Evolutionary conservation across 2,888 invertebrate genomes (phyloP), one percentile per base, ranked within the genome.

Genomic region (Chrysopilus asiliformis): DNA sequence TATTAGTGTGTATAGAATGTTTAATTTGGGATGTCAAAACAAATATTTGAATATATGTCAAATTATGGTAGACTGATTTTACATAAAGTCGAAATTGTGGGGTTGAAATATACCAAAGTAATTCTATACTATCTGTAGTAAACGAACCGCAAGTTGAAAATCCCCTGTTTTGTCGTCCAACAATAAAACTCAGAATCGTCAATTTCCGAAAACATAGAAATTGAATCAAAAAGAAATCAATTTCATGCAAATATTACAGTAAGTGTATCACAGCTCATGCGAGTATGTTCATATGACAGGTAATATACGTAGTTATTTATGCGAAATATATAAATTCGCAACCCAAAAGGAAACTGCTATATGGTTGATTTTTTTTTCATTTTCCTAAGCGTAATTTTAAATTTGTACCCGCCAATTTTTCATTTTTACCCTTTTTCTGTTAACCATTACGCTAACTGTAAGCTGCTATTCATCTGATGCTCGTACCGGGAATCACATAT

Each of bases 241-340:
- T 51, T 49, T 49, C 44, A 50, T 51, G 50, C 47, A 50, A 51
- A 50, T 51, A 44, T 37, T 41, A 42, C 41, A 42, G 43, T 39
- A 40, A 31, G 35, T 30, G 32, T 32, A 28, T 28, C 31, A 32
- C 29, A 30, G 32, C 22, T 17, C 33, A 29, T 20, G 3, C n/a
- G n/a, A 29, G 5, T 19, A 15, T 13, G 14, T 30, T 10, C 17
- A 19, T 28, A 15, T 13, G 14, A 7, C 17, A 36, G 22, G 16
- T 12, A 19, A n/a, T n/a, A n/a, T n/a, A n/a, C n/a, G n/a, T n/a
- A n/a, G n/a, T n/a, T n/a, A n/a, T n/a, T n/a, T n/a, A n/a, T n/a
- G n/a, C n/a, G n/a, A n/a, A n/a, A n/a, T n/a, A n/a, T n/a, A n/a
- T n/a, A n/a, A n/a, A n/a, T n/a, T n/a, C n/a, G n/a, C n/a, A n/a